Evolutionary conservation across 2,888 invertebrate species (phyloP).

Genomic region (Brenthis daphne): DNA sequence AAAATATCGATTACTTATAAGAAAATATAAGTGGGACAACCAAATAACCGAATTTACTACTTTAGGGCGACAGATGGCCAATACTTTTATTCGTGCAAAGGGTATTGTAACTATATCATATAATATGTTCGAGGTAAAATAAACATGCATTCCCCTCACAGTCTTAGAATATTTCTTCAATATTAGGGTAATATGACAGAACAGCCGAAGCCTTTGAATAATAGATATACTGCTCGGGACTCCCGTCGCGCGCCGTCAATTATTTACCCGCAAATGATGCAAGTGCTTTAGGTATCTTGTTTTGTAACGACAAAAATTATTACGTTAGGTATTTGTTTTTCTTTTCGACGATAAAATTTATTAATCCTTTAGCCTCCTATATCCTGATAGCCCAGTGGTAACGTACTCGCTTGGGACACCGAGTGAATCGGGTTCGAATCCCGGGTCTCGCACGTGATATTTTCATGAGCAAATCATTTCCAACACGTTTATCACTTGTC

Average conservation of each 20-base stretch:
- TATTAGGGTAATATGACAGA: constrained; percentile 79
- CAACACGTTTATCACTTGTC: no score
- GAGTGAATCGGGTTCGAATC: no score
- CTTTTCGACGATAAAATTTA: neutral
- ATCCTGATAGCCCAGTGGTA: no score
- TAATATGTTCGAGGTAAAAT: constrained; percentile 4
- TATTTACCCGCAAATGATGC: constrained; percentile 78
- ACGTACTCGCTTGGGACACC: no score
- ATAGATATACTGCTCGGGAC: constrained; percentile 72
- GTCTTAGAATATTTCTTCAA: constrained; percentile 72
- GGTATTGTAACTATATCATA: constrained; percentile 12
- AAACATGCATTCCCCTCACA: constrained; percentile 68
- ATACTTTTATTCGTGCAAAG: neutral
- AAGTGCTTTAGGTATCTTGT: constrained; percentile 57
- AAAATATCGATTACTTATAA: no score
- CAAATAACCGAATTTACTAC: neutral
- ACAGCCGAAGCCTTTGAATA: constrained; percentile 76
- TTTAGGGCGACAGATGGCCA: neutral
- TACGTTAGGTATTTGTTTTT: constrained; percentile 11
- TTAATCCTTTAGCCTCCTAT: neutral
- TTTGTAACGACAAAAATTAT: constrained; percentile 43
- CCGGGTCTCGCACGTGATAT: no score
- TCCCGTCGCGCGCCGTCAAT: constrained; percentile 68
- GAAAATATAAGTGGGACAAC: constrained; percentile 7
- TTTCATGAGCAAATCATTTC: no score